A percentile compares a stretch with the other conserved stretches of the same genome.
These are phyloP conservation scores for Pseudorectes ferrugineus DNA, from an alignment of 2,113 vertebrate species.

Conservation along the genomic window DNA sequence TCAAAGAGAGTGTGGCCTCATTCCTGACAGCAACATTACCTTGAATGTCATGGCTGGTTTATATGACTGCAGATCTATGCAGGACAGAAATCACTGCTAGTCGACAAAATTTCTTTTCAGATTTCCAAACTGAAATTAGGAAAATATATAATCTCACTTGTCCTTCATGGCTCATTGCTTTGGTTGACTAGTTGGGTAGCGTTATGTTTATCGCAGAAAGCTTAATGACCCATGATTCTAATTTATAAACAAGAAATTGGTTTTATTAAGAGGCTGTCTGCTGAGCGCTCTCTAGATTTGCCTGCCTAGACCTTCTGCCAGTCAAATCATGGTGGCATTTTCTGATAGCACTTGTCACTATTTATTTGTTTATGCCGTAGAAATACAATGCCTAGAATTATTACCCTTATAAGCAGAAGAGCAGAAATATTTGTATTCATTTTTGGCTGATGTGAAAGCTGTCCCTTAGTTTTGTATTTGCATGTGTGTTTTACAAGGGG, in stretches of 20 bases:
- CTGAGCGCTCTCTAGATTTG: not conserved
- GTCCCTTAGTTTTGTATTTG: not conserved
- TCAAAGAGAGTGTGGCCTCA: too few species aligned
- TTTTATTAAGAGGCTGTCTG: not conserved
- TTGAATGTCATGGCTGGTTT: not conserved
- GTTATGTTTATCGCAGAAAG: not conserved
- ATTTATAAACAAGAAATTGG: not conserved
- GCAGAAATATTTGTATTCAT: not conserved
- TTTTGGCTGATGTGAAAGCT: not conserved
- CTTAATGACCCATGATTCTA: not conserved
- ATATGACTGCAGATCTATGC: not conserved
- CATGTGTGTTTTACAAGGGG: not conserved
- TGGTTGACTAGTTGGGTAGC: not conserved
- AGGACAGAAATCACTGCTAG: not conserved
- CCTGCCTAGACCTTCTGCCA: not conserved
- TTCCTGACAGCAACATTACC: not conserved
- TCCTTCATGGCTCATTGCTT: not conserved
- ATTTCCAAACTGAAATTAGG: conserved; percentile 1
- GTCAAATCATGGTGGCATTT: not conserved
- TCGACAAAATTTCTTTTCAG: not conserved
- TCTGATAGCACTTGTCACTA: not conserved
- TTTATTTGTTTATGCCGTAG: not conserved
- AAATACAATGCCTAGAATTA: not conserved
- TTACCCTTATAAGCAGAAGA: not conserved
- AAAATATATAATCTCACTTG: not conserved